phyloP scores from a whole-genome alignment of 1,140 invertebrate genomes.

The Temnothorax nylanderi region DNA sequence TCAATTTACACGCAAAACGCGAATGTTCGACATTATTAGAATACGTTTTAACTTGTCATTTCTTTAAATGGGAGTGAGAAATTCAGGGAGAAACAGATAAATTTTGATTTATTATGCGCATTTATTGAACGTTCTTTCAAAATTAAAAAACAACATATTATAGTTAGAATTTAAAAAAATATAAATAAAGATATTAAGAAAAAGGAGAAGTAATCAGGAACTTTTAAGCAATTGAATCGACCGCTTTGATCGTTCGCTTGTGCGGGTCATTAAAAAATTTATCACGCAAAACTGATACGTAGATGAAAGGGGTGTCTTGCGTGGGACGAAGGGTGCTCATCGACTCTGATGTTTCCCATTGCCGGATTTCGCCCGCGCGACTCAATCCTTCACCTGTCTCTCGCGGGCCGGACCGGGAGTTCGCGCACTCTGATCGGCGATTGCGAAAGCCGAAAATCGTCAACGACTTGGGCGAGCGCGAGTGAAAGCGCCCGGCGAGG shows the following conservation, averaged over 20 bases:
- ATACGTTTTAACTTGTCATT: neutral
- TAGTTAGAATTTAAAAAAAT: neutral
- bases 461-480: conserved; percentile 23
- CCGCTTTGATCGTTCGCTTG: neutral
- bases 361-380: neutral
- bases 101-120: neutral
- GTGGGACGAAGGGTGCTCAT: neutral
- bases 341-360: no score
- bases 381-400: neutral
- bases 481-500: conserved; percentile 63
- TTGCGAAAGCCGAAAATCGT: conserved; percentile 11
- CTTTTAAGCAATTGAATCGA: neutral
- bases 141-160: neutral
- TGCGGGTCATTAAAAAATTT: neutral
- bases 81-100: neutral
- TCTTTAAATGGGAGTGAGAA: neutral
- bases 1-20: neutral
- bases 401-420: neutral
- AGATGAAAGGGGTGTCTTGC: neutral
- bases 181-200: neutral
- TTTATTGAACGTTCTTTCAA: neutral
- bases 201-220: neutral
- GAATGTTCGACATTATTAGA: neutral
- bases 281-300: neutral
- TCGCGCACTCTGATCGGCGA: neutral